Base-by-base conservation (phyloP, 2,888 invertebrate genomes). In the Chaetogeoica ovagalla region DNA sequence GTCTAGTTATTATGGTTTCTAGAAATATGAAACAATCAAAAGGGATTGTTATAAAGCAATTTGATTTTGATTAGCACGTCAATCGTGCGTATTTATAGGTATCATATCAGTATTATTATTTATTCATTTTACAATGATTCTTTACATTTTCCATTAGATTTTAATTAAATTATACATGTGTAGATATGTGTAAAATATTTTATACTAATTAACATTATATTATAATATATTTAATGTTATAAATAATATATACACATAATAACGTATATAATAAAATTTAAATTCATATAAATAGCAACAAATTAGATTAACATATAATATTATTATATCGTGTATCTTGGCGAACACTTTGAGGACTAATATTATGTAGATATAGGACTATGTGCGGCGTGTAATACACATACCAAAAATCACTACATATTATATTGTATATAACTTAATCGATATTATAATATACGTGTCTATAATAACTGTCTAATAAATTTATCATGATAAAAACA, bases 251-350 rank as follows among this genome's bases (percentile, higher is more conserved):
- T 59, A 59, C 9, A 11, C 19, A 60, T 17, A 71, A 39, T 17
- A 71, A 73, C 62, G n/a, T n/a, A 30, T 73, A 48, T 52, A 52
- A 62, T 73, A 73, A 48, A 73, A 62, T 73, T 62, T 63, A 62
- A 15, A 62, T n/a, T 19, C 23, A 30, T 30, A 43, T 70, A 57
- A 1, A 13, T 71, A 62, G 30, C 15, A 73, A 73, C 62, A 62
- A 52, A 72, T 62, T 30, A 30, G n/a, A 72, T 48, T 23, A 60
- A 66, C n/a, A n/a, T n/a, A 23, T 48, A n/a, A 62, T 30, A 19
- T 30, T 48, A 65, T 30, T 30, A 73, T 30, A 73, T 43, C 21
- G 0, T 65, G 43, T 71, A 39, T 21, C 21, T 43, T 17, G 21
- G 21, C 48, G 7, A 62, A 71, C 48, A 4, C 52, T 43, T 30